These are phyloP conservation scores for Lumbricus terrestris DNA, from an alignment of 2,888 invertebrate species.

Conservation along the genomic window DNA sequence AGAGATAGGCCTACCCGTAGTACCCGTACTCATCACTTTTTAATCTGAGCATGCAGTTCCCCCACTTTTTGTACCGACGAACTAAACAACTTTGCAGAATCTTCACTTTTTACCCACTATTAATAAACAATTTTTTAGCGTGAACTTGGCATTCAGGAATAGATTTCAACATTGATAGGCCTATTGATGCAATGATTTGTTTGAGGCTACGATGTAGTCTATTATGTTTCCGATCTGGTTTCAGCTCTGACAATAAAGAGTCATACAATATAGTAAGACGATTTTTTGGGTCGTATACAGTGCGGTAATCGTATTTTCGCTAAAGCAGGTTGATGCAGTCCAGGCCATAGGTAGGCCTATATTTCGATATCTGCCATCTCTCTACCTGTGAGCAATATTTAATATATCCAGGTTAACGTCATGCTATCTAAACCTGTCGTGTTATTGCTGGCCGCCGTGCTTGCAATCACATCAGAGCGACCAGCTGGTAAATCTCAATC, in stretches of 20 bases:
- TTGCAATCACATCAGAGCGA: background rate
- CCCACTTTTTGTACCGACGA: no score
- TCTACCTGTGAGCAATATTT: background rate
- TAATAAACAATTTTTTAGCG: background rate
- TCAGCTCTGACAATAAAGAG: background rate
- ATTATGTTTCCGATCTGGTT: no score
- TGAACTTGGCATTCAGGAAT: background rate
- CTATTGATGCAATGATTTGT: background rate
- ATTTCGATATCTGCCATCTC: background rate
- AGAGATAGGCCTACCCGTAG: no score
- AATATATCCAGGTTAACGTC: background rate
- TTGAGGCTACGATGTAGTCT: no score
- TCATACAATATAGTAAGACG: accelerated
- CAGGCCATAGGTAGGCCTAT: background rate
- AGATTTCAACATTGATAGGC: background rate
- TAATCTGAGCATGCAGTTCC: no score
- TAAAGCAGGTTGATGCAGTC: background rate
- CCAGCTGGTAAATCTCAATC: background rate
- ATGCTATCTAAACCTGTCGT: background rate
- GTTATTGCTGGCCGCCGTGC: background rate
- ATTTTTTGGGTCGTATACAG: background rate
- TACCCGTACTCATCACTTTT: no score
- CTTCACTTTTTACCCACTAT: background rate
- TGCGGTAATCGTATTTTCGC: background rate
- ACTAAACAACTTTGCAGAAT: no score